These are phyloP conservation scores for Mesembrinibis cayennensis DNA, from an alignment of 2,113 vertebrate genomes.

Conservation along the genomic window DNA sequence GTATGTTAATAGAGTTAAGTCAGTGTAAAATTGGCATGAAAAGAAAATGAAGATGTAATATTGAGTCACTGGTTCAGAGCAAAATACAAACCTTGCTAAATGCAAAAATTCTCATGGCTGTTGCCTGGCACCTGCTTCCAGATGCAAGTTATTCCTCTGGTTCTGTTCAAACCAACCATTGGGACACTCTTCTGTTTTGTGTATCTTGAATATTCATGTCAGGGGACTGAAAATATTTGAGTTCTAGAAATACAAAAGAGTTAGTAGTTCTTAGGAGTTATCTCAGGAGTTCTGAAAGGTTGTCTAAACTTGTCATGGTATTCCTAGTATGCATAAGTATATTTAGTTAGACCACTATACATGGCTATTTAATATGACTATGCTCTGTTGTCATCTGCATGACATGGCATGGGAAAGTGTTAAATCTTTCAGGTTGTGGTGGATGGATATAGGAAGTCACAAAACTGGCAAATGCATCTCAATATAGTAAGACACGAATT, in stretches of 20 bases:
- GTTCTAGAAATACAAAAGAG: neutral
- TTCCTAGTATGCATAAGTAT: neutral
- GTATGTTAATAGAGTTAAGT: conserved; percentile 15
- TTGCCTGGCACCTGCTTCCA: neutral
- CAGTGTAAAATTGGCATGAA: neutral
- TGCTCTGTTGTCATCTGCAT: neutral
- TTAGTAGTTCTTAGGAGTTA: neutral
- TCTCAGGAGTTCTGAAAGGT: neutral
- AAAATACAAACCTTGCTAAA: neutral
- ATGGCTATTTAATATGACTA: neutral
- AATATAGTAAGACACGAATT: neutral
- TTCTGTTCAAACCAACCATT: neutral
- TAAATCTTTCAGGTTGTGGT: neutral
- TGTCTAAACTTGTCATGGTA: neutral
- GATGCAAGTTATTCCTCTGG: neutral
- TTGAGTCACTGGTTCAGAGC: neutral
- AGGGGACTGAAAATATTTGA: neutral
- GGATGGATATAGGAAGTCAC: neutral
- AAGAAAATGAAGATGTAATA: conserved; percentile 2
- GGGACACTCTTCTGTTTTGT: neutral
- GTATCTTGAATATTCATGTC: neutral
- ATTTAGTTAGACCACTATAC: neutral
- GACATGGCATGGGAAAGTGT: neutral
- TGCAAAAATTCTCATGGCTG: neutral
- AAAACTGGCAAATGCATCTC: neutral